Base-by-base conservation (phyloP, 2,113 vertebrate genomes). In the Lynx canadensis region DNA sequence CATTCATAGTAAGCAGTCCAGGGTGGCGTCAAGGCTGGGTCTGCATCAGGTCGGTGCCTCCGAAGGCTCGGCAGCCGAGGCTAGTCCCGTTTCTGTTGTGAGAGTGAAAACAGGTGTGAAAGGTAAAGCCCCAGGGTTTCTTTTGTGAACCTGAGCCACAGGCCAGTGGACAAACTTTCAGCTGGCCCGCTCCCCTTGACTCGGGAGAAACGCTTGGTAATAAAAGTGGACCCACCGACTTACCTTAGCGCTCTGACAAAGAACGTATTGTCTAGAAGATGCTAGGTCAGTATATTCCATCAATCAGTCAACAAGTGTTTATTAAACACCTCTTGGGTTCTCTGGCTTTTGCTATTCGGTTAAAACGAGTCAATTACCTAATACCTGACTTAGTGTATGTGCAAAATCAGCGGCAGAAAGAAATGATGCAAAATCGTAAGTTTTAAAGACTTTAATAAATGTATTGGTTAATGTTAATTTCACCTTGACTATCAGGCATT, bases 271-370 rank as follows among this genome's bases (percentile, higher is more conserved):
- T 97, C 71, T 69, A 11, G 73, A 52, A 83, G 27, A 19, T 89
- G 25, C 52, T 52, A 3, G 25, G 76, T 38, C 27, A 11, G 71
- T 55, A 25, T 84, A 11, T 33, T 91, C 91, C 60, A 89, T 89
- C 95, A 38, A 60, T 96, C 93, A 81, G 85, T 97, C 96, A 96
- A 93, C 97, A 94, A 91, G 93, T 93, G 95, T 97, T 97, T 94
- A 92, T 97, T 95, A 93, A 97, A 91, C 85, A 84, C 78, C 63
- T 89, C 95, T 80, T 45, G 21, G 69, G 41, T 52, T 89, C 68
- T 19, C 86, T 86, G 45, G 91, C 60, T 69, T 79, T 63, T 91
- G 71, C 85, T 78, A 0, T 83, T 91, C n/a, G 10, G 41, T 76
- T 91, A 93, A 82, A 93, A 82, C 31, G 71, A 76, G 89, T 60